Evolutionary conservation across 2,113 vertebrate species (phyloP).

Genomic region (Rhinichthys klamathensis): DNA sequence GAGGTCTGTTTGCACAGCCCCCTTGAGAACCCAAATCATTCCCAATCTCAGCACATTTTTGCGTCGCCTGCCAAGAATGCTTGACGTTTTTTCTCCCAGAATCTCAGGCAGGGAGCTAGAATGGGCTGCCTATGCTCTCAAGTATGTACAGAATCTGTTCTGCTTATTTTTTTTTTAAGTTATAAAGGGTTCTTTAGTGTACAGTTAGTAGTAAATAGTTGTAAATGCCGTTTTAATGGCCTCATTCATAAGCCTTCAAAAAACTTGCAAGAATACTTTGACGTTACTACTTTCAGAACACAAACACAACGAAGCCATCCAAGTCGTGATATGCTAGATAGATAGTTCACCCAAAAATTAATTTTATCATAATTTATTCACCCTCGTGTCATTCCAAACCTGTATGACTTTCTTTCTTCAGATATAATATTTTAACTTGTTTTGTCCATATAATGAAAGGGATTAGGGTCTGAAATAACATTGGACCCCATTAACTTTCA

Average conservation of each 20-base stretch:
- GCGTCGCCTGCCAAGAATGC: constrained; percentile 53
- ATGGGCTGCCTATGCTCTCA: not conserved
- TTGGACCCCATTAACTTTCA: not conserved
- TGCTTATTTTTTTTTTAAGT: not conserved
- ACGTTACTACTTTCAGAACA: not conserved
- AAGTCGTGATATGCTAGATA: not conserved
- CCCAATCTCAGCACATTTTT: constrained; percentile 55
- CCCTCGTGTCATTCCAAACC: not conserved
- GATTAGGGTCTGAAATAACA: not conserved
- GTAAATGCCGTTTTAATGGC: not conserved
- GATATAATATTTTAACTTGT: not conserved
- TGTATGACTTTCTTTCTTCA: not conserved
- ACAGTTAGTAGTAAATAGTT: not conserved
- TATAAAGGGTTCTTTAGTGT: not conserved
- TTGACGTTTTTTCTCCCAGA: constrained; percentile 24
- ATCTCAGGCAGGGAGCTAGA: not conserved
- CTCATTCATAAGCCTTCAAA: not conserved
- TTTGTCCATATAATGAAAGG: not conserved
- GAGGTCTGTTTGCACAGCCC: constrained; percentile 44
- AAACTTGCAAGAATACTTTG: not conserved
- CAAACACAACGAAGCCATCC: not conserved
- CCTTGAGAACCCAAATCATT: constrained; percentile 54
- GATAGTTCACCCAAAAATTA: not conserved
- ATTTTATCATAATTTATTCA: not conserved
- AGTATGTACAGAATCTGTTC: constrained; percentile 3